Evolutionary conservation across 1,140 invertebrate species (phyloP), one percentile per base, ranked within the genome.

Genomic region (Bicyclus anynana): DNA sequence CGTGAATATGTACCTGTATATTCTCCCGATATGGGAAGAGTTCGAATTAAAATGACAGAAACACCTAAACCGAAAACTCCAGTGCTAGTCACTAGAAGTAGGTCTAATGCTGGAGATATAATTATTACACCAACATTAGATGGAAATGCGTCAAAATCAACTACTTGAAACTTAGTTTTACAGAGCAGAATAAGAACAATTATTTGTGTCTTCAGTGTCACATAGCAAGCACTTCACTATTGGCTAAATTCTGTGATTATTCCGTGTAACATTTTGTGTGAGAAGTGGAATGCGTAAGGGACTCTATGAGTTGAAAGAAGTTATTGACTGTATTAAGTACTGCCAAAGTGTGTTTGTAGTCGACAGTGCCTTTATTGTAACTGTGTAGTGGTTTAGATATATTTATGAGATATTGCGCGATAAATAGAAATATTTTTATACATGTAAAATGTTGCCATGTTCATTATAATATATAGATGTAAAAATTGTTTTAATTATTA

Each of bases 31-130:
- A 91, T 91, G 65, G 91, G 92, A 50, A 89, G 91, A 56, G 92
- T 93, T 14, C 91, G 91, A 58, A 92, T 93, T 51, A 92, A 91
- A 85, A 86, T 92, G 65, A 88, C 90, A 10, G 92, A 93, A 77
- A 91, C 91, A 37, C 91, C 91, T 2, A 91, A 91, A 62, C 92
- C 92, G 33, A 92, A 92, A 81, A 93, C 92, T 1, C 92, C 92
- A 12, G 89, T 92, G 62, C 77, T 93, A 67, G 91, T 93, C 54
- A 91, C 90, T 46, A 89, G 91, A 72, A 91, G 90, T 84, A 87
- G 90, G 59, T 91, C 91, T 4, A 91, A 91, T 69, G 91, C 91
- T 40, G 91, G 91, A 49, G 91, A 91, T 40, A 91, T 91, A 18
- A 91, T 92, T 44, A 91, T 91, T 47, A 92, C 90, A 40, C 91